Evolutionary conservation across 2,113 vertebrate genomes (phyloP), one percentile per base, ranked within the genome.

Genomic region (Prionailurus bengalensis): DNA sequence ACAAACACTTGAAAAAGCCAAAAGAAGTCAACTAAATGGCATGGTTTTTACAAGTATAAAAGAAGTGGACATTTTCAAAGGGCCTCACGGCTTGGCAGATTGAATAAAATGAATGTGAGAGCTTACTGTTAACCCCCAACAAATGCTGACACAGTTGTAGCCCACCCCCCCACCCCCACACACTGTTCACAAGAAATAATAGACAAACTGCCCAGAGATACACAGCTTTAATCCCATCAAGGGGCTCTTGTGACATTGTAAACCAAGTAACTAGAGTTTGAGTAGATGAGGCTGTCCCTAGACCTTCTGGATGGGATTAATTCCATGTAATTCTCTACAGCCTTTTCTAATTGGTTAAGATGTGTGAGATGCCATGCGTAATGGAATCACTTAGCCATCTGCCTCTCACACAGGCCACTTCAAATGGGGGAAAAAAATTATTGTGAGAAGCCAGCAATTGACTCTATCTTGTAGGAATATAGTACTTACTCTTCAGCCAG

Each of bases 1-100:
- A 97, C 91, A 98, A 98, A 98, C 97, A 97, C 98, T 97, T 95
- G 5, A 97, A 61, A 97, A 98, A 98, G 93, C 98, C 94, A 96
- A 97, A 97, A 98, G 91, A 98, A 98, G 91, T 97, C 79, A 98
- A 96, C 90, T 91, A 96, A 98, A 86, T 97, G 23, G 39, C 36
- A 96, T 96, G 93, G n/a, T 94, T 83, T 97, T 94, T 97, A 83
- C 82, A 98, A 97, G 97, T 80, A 85, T 66, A 42, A 97, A 97
- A 97, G 58, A 96, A 94, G 88, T 94, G 51, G 16, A 65, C 97
- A 95, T 98, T 98, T 98, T 98, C 91, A 96, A 92, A 98, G 65
- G 65, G 21, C 14, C 51, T 81, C 78, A 14, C 82, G 66, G 63
- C 13, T 88, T 63, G 7, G 3, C 33, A 86, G 33, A 89, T 16